Evolutionary conservation across 2,113 vertebrate genomes (phyloP).

Genomic region (Sylvia atricapilla): DNA sequence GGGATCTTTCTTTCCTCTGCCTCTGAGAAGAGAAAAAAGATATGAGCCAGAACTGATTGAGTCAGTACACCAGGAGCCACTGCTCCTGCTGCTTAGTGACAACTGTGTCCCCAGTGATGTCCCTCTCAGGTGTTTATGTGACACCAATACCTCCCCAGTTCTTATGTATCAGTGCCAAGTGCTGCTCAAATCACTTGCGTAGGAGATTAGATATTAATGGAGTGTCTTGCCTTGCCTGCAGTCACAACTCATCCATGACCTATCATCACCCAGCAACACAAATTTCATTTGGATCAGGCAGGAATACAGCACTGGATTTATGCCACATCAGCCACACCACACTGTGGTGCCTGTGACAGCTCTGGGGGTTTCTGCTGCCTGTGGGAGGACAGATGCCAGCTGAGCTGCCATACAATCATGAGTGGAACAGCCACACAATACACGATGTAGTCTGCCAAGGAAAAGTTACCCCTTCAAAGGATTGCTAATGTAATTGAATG

Average conservation of each 20-base stretch:
- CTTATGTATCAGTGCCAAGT: not conserved
- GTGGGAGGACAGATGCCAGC: not conserved
- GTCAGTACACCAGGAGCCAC: not conserved
- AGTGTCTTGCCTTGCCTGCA: not conserved
- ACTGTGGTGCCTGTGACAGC: not conserved
- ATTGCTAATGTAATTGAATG: not conserved
- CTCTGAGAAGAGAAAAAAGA: not conserved
- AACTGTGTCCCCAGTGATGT: not conserved
- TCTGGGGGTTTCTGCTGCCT: not conserved
- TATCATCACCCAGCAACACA: not conserved
- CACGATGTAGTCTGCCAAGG: not conserved
- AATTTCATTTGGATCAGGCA: not conserved
- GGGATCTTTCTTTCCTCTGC: not conserved
- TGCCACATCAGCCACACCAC: not conserved
- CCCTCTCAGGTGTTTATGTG: not conserved
- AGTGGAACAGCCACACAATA: not conserved
- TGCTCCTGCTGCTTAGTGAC: not conserved
- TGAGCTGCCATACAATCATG: not conserved
- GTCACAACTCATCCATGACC: not conserved
- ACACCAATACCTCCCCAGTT: not conserved
- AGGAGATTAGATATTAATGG: not conserved
- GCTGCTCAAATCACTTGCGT: not conserved
- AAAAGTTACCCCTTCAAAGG: not conserved
- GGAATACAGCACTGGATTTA: not conserved
- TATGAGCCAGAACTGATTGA: not conserved